phyloP scores from a whole-genome alignment of 1,140 invertebrate genomes.

The Diprion similis region DNA sequence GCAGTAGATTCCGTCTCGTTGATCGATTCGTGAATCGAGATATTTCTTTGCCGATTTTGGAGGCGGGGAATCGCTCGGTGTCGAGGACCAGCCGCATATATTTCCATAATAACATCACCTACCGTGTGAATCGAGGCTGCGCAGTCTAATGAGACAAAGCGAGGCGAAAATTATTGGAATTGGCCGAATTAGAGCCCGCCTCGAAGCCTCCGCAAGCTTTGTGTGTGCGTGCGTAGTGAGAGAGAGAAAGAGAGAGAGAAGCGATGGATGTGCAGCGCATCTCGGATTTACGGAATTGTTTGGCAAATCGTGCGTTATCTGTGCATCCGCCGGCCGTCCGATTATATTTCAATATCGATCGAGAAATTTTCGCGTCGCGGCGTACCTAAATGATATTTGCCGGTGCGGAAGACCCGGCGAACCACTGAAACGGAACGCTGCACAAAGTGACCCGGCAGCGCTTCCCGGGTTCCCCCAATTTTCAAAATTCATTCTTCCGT shows the following conservation, averaged over 20 bases:
- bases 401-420: background rate
- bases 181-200: background rate
- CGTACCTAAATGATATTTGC: slow-evolving; percentile 5
- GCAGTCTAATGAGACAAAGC: slow-evolving; percentile 1
- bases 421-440: background rate
- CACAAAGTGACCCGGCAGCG: background rate
- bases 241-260: no score
- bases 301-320: background rate
- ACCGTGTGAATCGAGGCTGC: background rate
- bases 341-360: slow-evolving; percentile 1
- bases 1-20: background rate
- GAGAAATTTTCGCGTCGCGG: background rate
- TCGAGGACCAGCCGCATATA: background rate
- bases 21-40: background rate
- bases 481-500: slow-evolving; percentile 5
- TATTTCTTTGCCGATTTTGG: background rate
- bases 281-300: background rate
- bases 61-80: background rate
- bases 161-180: background rate
- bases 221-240: background rate
- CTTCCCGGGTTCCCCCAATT: background rate
- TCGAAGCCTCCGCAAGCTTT: background rate
- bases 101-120: background rate
- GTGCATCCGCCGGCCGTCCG: background rate
- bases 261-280: background rate